These are phyloP conservation scores for Stomatorhinus ivindoensis DNA, from an alignment of 2,113 vertebrate genomes.

Conservation along the genomic window DNA sequence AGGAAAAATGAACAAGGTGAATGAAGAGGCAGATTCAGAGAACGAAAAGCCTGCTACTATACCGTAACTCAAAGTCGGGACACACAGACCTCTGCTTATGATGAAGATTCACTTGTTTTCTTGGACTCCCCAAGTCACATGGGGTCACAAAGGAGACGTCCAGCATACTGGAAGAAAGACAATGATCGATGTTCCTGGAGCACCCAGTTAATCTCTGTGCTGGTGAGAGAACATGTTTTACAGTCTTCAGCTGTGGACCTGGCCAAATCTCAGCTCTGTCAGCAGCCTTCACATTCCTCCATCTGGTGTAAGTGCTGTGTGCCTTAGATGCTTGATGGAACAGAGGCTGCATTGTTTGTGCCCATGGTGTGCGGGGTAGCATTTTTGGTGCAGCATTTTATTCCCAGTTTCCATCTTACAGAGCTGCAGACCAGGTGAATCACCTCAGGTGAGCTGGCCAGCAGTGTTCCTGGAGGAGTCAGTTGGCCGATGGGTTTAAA, in stretches of 20 bases:
- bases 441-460: neutral
- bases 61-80: neutral
- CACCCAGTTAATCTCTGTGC: neutral
- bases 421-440: neutral
- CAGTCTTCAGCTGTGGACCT: slow-evolving; percentile 19
- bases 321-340: neutral
- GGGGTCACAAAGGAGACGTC: neutral
- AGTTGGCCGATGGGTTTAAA: neutral
- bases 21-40: neutral
- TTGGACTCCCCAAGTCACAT: neutral
- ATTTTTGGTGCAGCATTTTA: neutral
- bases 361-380: neutral
- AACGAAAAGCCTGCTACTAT: neutral
- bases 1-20: neutral
- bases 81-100: neutral
- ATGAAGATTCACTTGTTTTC: neutral
- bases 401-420: neutral
- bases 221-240: slow-evolving; percentile 13
- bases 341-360: neutral
- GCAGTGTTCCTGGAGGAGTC: neutral
- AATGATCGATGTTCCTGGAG: slow-evolving; percentile 2
- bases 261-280: slow-evolving; percentile 9
- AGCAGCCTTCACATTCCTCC: slow-evolving; percentile 14
- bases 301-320: slow-evolving; percentile 1
- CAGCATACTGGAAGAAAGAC: neutral